Evolutionary conservation across 2,113 vertebrate genomes (phyloP).

Genomic region (Corythoichthys intestinalis): DNA sequence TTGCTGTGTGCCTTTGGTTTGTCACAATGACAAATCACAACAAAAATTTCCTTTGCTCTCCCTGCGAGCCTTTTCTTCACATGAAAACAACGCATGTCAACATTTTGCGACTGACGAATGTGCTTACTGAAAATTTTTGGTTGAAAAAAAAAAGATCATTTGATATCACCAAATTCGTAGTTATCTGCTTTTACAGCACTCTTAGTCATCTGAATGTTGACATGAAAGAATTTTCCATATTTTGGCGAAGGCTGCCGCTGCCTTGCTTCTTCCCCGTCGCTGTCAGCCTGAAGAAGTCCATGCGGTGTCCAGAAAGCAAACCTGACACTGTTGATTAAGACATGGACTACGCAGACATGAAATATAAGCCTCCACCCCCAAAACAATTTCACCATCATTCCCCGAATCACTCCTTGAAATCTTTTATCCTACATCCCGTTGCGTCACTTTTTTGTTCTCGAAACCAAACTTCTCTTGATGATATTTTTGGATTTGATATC

Average conservation of each 20-base stretch:
- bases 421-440: constrained; percentile 15
- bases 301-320: constrained; percentile 60
- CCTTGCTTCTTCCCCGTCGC: constrained; percentile 17
- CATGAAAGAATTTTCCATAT: neutral
- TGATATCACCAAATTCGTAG: neutral
- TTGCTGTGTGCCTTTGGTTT: neutral
- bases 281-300: constrained; percentile 57
- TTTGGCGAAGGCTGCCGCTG: neutral
- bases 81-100: neutral
- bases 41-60: no score
- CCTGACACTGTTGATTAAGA: constrained; percentile 81
- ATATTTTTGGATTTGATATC: constrained; percentile 21
- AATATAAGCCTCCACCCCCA: constrained; percentile 57
- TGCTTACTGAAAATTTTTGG: no score
- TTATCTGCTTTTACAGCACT: neutral
- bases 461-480: constrained; percentile 28
- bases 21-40: neutral
- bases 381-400: constrained; percentile 7
- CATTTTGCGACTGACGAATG: neutral
- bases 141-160: neutral
- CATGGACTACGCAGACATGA: constrained; percentile 84
- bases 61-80: no score
- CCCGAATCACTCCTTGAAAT: constrained; percentile 16
- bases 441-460: constrained; percentile 1
- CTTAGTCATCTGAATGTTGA: neutral